phyloP scores from a whole-genome alignment of 2,888 invertebrate genomes.

The Dryococelus australis region DNA sequence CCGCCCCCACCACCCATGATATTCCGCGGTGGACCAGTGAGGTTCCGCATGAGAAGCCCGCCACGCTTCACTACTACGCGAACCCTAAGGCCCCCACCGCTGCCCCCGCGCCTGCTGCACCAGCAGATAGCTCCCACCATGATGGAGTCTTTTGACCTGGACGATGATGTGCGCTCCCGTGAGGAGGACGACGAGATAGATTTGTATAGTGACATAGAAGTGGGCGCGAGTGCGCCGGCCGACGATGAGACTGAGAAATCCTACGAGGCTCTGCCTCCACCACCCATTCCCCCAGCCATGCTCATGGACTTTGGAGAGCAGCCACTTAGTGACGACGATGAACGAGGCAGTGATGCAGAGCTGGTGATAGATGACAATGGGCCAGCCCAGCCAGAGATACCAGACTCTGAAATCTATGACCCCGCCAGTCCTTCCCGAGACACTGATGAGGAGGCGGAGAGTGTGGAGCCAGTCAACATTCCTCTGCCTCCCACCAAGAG shows the following conservation, averaged over 20 bases:
- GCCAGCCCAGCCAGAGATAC: constrained; percentile 23
- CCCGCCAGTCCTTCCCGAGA: constrained; percentile 63
- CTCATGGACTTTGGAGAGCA: constrained; percentile 55
- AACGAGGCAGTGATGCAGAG: constrained; percentile 63
- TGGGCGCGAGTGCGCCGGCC: constrained; percentile 42
- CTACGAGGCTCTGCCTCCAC: constrained; percentile 48
- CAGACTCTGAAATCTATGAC: constrained; percentile 61
- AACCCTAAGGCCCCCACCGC: constrained; percentile 32
- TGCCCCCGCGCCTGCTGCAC: constrained; percentile 11
- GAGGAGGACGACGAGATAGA: constrained; percentile 61
- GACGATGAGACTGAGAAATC: constrained; percentile 35
- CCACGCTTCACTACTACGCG: constrained; percentile 40
- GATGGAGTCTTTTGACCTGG: constrained; percentile 42
- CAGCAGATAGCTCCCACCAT: constrained; percentile 39
- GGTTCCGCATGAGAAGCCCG: constrained; percentile 46
- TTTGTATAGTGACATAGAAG: constrained; percentile 70
- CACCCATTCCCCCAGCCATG: constrained; percentile 48
- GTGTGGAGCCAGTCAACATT: constrained; percentile 30
- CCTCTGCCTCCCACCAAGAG: constrained; percentile 35
- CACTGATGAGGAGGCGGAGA: constrained; percentile 52
- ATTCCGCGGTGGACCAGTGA: constrained; percentile 48
- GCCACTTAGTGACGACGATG: constrained; percentile 62
- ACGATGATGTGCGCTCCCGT: constrained; percentile 33
- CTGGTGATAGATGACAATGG: constrained; percentile 63
- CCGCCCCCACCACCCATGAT: constrained; percentile 29